Conservation (phyloP, 1,140 invertebrate genomes). For the Calephelis nemesis region DNA sequence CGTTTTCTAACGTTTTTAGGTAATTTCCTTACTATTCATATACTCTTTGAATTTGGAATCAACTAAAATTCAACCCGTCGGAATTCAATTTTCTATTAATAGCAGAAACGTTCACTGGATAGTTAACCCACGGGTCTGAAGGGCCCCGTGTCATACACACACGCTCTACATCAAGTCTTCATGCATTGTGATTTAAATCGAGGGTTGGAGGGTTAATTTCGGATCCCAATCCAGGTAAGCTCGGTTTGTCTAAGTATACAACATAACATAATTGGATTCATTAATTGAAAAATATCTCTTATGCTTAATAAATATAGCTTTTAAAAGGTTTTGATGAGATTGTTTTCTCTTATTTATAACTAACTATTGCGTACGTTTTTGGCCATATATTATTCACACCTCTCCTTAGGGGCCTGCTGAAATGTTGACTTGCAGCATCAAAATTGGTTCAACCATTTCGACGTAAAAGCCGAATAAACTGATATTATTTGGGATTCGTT, state of each 20-base stretch:
- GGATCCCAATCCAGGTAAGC: conserved; percentile 24
- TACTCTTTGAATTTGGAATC: background rate
- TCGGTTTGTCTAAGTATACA: conserved; percentile 21
- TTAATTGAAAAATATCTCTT: background rate
- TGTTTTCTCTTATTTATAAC: no score
- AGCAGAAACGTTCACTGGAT: conserved; percentile 1
- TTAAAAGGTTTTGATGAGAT: no score
- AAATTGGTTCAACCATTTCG: no score
- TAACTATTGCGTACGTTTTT: no score
- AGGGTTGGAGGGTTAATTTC: conserved; percentile 37
- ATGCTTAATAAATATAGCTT: no score
- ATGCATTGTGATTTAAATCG: conserved; percentile 54
- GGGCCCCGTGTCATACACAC: conserved; percentile 22
- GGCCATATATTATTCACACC: no score
- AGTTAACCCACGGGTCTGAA: conserved; percentile 21
- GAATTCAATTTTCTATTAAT: conserved; percentile 13
- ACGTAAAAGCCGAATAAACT: no score
- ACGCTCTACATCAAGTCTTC: conserved; percentile 35
- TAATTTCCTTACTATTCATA: no score
- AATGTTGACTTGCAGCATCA: no score
- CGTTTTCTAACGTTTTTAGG: no score
- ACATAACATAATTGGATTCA: background rate
- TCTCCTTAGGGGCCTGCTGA: no score
- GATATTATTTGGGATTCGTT: no score
- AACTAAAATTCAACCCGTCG: background rate